Evolutionary conservation across 1,140 invertebrate species (phyloP), one percentile per base, ranked within the genome.

Genomic region (Oncopodura yosiiana): DNA sequence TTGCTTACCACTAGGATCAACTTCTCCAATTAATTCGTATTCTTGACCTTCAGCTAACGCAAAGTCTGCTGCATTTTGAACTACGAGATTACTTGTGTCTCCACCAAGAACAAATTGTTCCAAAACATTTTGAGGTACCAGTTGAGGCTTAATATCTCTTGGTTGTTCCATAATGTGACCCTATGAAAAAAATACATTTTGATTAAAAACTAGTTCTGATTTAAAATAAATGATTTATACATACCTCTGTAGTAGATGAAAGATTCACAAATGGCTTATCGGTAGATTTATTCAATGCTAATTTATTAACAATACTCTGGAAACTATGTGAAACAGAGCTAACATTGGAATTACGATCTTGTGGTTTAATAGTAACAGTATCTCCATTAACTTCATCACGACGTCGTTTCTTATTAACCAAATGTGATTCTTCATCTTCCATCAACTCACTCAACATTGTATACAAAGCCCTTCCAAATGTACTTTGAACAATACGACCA

Each of bases 21-120:
- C 51, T 42, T 63, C 61, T 42, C 57, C 61, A 48, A 63, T 59
- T n/a, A 63, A 41, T 38, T 63, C 61, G 41, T 63, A 63, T 19
- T 59, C 58, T 52, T 63, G 57, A 1, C 61, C 61, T 38, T 63
- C 61, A 18, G 50, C 61, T n/a, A 63, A 51, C 11, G 57, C 54
- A 38, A 63, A 60, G 11, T 60, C 58, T 1, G 45, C 53, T 16
- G 26, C 37, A 32, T 60, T 60, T 34, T 60, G 58, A 27, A 56
- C 19, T 18, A 60, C 42, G 18, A 60, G 30, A 16, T 55, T 52
- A 0, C 53, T 49, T 16, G 29, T 29, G 19, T 56, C 53, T 8
- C 36, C 46, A 14, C 55, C 51, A 2, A 49, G 34, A 37, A 49
- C 46, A 14, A 49, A 21, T 21, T 49, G 46, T 38, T 49, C 46